Conservation (phyloP, 1,140 invertebrate species). For the Dendroctonus valens region DNA sequence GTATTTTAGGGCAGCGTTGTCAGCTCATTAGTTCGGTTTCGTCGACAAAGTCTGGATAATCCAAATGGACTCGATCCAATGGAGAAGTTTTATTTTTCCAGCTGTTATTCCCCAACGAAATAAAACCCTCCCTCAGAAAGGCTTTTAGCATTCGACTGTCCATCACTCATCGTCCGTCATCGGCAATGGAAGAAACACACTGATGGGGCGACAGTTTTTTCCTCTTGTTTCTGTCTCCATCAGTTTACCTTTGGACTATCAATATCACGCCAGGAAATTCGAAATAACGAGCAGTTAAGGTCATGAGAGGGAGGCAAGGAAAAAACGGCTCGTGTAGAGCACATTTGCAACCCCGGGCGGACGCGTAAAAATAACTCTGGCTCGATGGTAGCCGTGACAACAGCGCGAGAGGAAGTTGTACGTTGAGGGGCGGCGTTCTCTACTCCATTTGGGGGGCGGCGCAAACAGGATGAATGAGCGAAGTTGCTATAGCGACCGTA, state of each 20-base stretch:
- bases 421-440: conserved; percentile 12
- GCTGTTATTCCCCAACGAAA: too few species aligned
- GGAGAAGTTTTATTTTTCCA: too few species aligned
- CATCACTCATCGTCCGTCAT: too few species aligned
- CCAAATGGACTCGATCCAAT: too few species aligned
- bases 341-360: conserved; percentile 9
- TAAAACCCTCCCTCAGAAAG: too few species aligned
- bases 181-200: too few species aligned
- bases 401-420: conserved; percentile 25
- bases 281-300: conserved; percentile 3
- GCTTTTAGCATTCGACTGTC: too few species aligned
- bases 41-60: too few species aligned
- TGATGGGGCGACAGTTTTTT: too few species aligned
- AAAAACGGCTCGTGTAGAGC: conserved; percentile 13
- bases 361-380: conserved; percentile 22
- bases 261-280: background rate
- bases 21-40: conserved; percentile 2
- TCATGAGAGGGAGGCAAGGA: background rate
- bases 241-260: background rate
- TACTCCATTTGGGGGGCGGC: conserved; percentile 33
- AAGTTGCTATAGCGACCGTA: conserved; percentile 41
- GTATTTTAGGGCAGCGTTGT: conserved; percentile 12
- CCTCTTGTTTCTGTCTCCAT: background rate
- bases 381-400: conserved; percentile 25
- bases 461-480: conserved; percentile 46